Evolutionary conservation across 2,888 invertebrate species (phyloP), one percentile per base, ranked within the genome.

Genomic region (Willowsia nigromaculata): DNA sequence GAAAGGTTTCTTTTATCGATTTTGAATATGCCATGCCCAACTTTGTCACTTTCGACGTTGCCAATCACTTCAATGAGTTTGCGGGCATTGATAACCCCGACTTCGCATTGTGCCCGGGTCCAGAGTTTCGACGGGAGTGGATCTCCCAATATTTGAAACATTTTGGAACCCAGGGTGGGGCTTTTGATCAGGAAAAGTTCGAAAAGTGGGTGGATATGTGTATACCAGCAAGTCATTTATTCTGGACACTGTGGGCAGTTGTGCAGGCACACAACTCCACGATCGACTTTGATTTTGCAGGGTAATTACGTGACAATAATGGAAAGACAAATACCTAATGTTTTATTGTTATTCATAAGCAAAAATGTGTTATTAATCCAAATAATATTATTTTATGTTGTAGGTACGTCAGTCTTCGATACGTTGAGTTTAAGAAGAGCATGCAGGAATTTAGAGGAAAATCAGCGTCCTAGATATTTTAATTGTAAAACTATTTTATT

Each of bases 11-110:
- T 71, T 99, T 99, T 94, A 99, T 99, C 93, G 99, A 99, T 94
- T 99, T 97, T 94, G 99, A 99, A 94, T 99, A 99, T 94, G 97
- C 98, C 18, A 97, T 96, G 90, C 96, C 96, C 93, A 99, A 99
- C 95, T 98, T 97, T 94, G 98, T 98, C 94, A 97, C 98, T 5
- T 99, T 95, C 94, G 99, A 99, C 94, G 98, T 99, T 94, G 99
- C 97, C 78, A 99, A 99, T 95, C 99, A 99, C 95, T 99, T 99
- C 94, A 96, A 97, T 93, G 99, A 99, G 95, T 99, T 97, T 95
- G 98, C 97, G 92, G 86, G 98, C 90, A 99, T 99, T 95, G 96
- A 97, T 94, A 99, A 99, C 95, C 99, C 99, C 95, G 99, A 99
- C 95, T 95, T 99, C 92, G 95, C 95, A 4, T 95, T 95, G 88